Conservation (phyloP, 2,113 vertebrate species). For the Sylvilagus bachmani region DNA sequence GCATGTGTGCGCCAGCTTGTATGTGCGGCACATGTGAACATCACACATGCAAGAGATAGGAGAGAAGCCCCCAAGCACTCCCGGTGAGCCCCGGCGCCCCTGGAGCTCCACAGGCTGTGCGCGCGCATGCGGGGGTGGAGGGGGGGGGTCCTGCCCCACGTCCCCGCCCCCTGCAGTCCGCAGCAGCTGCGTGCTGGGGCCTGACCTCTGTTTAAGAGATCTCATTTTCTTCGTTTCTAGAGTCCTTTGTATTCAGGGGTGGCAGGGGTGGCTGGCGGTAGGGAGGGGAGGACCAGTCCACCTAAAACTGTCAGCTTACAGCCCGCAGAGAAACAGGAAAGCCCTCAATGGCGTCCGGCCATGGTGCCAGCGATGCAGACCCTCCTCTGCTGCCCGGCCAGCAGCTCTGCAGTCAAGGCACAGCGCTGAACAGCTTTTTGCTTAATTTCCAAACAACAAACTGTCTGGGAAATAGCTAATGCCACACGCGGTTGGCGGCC, state of each 20-base stretch:
- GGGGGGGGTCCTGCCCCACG: no score
- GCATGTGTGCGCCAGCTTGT: not conserved
- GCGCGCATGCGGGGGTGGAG: no score
- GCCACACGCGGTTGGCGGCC: not conserved
- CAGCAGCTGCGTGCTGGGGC: fast-evolving
- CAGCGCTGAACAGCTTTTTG: not conserved
- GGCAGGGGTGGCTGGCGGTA: not conserved
- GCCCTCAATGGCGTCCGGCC: no score
- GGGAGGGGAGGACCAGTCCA: not conserved
- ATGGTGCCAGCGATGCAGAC: no score
- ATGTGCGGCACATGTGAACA: not conserved
- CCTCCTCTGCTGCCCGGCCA: not conserved
- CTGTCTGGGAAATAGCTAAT: not conserved
- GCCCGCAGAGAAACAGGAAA: not conserved
- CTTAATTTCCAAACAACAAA: not conserved
- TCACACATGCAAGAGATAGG: not conserved
- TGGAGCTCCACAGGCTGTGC: no score
- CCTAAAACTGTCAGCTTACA: not conserved
- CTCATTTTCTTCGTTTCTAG: not conserved
- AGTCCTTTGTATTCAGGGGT: not conserved
- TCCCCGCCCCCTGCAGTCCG: not conserved
- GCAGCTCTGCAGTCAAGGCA: not conserved
- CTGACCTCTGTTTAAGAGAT: not conserved
- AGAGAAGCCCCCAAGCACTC: not conserved
- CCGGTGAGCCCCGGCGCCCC: no score